Evolutionary conservation across 2,888 invertebrate genomes (phyloP).

Genomic region (Synergus laeviventris): DNA sequence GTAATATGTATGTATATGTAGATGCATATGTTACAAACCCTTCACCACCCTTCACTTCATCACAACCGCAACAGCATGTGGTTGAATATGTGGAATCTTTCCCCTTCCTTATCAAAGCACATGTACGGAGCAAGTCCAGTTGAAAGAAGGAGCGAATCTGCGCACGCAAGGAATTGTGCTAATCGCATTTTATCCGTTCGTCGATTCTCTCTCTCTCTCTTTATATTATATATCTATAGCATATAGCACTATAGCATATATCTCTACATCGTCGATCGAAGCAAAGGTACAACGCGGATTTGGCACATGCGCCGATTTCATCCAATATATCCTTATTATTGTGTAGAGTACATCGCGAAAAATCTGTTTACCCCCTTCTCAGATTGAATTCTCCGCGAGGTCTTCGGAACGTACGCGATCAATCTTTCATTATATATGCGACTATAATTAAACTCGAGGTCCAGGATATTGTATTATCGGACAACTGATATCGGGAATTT

Average conservation of each 20-base stretch:
- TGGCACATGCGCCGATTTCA: constrained; percentile 31
- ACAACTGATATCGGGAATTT: not conserved
- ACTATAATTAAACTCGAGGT: constrained; percentile 16
- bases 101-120: constrained; percentile 21
- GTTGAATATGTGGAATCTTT: constrained; percentile 8
- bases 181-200: constrained; percentile 31
- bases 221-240: too few relatives aligned
- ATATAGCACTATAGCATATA: too few relatives aligned
- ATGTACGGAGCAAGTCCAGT: constrained; percentile 29
- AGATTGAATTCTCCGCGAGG: constrained; percentile 27
- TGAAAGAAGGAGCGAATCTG: constrained; percentile 6
- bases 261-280: constrained; percentile 10
- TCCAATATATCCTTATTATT: too few relatives aligned
- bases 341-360: not conserved
- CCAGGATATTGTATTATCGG: constrained; percentile 1
- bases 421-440: constrained; percentile 4
- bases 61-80: not conserved
- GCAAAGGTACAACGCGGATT: constrained; percentile 9
- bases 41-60: not conserved
- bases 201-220: not conserved
- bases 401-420: not conserved
- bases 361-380: constrained; percentile 13
- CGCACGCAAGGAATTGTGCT: constrained; percentile 37
- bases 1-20: too few relatives aligned
- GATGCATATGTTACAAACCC: not conserved